These are phyloP conservation scores for Sialis fuliginosa DNA, from an alignment of 2,888 invertebrate species.

Conservation along the genomic window DNA sequence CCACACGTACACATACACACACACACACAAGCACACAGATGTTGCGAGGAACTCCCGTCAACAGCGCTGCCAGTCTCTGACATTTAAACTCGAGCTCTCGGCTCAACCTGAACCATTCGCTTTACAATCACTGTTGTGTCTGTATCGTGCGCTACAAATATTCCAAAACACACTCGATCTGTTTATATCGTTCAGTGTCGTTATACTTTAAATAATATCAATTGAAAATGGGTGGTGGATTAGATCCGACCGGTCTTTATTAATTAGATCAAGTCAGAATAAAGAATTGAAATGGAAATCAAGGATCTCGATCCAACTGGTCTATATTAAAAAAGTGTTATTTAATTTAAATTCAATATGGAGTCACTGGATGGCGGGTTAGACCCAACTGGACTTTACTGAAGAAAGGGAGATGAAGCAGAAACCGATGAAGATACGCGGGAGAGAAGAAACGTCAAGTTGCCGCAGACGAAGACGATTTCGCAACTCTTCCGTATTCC, in stretches of 20 bases:
- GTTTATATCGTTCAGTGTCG: too few relatives aligned
- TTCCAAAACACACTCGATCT: too few relatives aligned
- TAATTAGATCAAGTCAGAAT: constrained; percentile 9
- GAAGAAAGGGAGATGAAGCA: neutral
- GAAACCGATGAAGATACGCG: constrained; percentile 15
- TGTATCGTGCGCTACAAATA: too few relatives aligned
- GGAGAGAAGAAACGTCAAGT: constrained; percentile 25
- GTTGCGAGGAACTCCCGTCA: too few relatives aligned
- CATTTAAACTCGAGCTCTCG: too few relatives aligned
- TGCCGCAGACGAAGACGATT: constrained; percentile 24
- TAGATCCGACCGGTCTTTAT: constrained; percentile 23
- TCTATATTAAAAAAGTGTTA: constrained; percentile 4
- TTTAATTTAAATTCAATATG: neutral
- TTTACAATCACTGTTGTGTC: too few relatives aligned
- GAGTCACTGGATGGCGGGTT: constrained; percentile 8
- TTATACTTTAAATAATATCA: neutral
- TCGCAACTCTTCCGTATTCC: too few relatives aligned
- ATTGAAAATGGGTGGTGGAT: constrained; percentile 19
- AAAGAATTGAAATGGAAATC: neutral
- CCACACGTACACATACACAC: too few relatives aligned
- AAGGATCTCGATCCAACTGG: constrained; percentile 10
- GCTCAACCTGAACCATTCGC: too few relatives aligned
- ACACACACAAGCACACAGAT: too few relatives aligned
- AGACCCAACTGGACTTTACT: constrained; percentile 26
- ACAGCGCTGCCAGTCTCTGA: too few relatives aligned